Evolutionary conservation across 2,888 invertebrate genomes (phyloP).

Genomic region (Parascotia fuliginaria): DNA sequence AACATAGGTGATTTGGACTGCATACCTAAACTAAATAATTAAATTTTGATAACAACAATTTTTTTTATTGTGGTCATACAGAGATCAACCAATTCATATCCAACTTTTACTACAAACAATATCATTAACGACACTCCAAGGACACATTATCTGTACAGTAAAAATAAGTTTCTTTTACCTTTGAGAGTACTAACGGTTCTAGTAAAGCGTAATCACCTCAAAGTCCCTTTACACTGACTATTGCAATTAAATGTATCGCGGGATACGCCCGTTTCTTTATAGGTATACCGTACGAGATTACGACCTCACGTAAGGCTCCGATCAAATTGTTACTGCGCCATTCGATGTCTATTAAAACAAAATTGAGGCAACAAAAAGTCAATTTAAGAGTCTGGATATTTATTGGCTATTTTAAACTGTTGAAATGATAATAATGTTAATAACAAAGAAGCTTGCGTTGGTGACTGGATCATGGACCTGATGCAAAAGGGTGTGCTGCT

Average conservation of each 20-base stretch:
- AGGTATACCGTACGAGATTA: slow-evolving; percentile 32
- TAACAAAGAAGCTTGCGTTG: no score
- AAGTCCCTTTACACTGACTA: slow-evolving; percentile 20
- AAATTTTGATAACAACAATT: no score
- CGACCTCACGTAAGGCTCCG: slow-evolving; percentile 17
- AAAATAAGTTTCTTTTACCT: neutral
- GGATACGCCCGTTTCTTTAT: slow-evolving; percentile 25
- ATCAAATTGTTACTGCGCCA: slow-evolving; percentile 28
- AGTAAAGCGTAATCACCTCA: slow-evolving; percentile 10
- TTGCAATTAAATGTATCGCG: slow-evolving; percentile 29
- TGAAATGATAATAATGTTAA: no score
- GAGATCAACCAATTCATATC: no score
- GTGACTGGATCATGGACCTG: no score
- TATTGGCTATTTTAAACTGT: no score
- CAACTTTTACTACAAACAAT: neutral
- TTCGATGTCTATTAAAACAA: slow-evolving; percentile 32
- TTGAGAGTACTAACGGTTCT: neutral
- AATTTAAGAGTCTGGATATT: slow-evolving; percentile 1
- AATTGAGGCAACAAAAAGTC: slow-evolving; percentile 16
- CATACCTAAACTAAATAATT: no score
- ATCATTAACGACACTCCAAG: neutral
- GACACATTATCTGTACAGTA: neutral
- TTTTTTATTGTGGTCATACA: no score
- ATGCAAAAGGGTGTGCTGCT: no score
- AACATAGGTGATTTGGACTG: no score